These are phyloP conservation scores for Neodiprion lecontei DNA, from an alignment of 1,140 invertebrate genomes.

Conservation along the genomic window DNA sequence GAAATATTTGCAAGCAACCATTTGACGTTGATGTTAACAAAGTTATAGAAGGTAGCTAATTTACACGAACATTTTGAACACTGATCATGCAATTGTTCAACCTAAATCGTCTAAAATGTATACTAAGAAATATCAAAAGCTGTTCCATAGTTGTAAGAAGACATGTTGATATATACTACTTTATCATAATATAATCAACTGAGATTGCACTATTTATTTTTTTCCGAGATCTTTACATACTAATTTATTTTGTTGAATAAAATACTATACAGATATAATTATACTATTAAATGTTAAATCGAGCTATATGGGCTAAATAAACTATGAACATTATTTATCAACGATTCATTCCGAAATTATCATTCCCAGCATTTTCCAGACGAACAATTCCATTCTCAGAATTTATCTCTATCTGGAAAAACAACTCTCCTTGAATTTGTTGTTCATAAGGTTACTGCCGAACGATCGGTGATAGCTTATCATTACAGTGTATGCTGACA, in stretches of 20 bases:
- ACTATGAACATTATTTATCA: background rate
- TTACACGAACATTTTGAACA: too few relatives aligned
- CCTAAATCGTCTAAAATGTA: background rate
- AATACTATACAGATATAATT: background rate
- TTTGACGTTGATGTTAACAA: too few relatives aligned
- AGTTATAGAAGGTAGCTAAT: too few relatives aligned
- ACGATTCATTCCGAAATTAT: background rate
- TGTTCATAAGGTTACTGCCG: too few relatives aligned
- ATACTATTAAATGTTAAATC: background rate
- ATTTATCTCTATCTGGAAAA: background rate
- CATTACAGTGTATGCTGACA: too few relatives aligned
- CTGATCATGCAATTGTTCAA: too few relatives aligned
- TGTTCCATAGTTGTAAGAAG: conserved; percentile 20
- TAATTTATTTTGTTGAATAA: conserved; percentile 2
- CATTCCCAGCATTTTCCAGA: background rate
- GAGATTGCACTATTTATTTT: conserved; percentile 18
- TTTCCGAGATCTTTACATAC: background rate
- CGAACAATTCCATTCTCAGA: background rate
- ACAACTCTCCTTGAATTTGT: too few relatives aligned
- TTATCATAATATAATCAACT: conserved; percentile 4
- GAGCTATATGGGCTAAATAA: background rate
- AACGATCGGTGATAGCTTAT: too few relatives aligned
- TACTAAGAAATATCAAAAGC: conserved; percentile 9
- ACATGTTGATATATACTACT: conserved; percentile 15
- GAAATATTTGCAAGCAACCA: too few relatives aligned